Percentiles rank a stretch among this genome's conserved stretches.
These are phyloP conservation scores for Synergus gifuensis DNA, from an alignment of 2,888 invertebrate species.

Conservation along the genomic window DNA sequence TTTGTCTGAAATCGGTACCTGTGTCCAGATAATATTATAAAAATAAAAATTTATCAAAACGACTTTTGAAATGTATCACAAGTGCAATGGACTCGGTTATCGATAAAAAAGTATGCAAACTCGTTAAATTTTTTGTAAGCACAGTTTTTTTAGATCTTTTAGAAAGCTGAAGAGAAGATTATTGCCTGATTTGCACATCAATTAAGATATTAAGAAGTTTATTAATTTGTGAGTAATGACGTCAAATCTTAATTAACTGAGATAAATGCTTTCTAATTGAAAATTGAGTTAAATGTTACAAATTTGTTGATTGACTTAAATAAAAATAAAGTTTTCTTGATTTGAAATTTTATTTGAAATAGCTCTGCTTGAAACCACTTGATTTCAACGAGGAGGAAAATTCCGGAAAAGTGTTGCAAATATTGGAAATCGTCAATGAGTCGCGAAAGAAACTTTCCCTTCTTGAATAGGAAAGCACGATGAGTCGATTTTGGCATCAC, in stretches of 20 bases:
- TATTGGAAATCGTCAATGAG: constrained; percentile 12
- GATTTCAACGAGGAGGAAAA: not conserved
- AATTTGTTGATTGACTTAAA: too few relatives aligned
- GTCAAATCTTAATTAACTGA: not conserved
- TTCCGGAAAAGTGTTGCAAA: not conserved
- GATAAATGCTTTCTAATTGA: constrained; percentile 3
- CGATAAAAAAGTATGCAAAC: not conserved
- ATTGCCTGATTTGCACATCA: not conserved
- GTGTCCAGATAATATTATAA: not conserved
- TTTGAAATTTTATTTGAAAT: too few relatives aligned
- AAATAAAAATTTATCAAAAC: not conserved
- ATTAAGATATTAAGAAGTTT: constrained; percentile 10
- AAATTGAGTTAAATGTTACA: too few relatives aligned
- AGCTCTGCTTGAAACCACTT: not conserved
- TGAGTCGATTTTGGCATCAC: constrained; percentile 49
- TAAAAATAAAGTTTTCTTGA: too few relatives aligned
- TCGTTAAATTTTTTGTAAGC: not conserved
- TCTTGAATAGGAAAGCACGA: constrained; percentile 49
- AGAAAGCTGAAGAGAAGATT: not conserved
- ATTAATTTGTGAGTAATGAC: constrained; percentile 2
- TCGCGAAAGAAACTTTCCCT: constrained; percentile 51
- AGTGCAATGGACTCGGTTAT: not conserved
- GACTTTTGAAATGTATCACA: not conserved
- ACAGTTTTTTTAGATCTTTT: not conserved
- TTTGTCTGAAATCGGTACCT: not conserved